Conservation (phyloP, 2,888 invertebrate genomes). For the Eilema griseolum region DNA sequence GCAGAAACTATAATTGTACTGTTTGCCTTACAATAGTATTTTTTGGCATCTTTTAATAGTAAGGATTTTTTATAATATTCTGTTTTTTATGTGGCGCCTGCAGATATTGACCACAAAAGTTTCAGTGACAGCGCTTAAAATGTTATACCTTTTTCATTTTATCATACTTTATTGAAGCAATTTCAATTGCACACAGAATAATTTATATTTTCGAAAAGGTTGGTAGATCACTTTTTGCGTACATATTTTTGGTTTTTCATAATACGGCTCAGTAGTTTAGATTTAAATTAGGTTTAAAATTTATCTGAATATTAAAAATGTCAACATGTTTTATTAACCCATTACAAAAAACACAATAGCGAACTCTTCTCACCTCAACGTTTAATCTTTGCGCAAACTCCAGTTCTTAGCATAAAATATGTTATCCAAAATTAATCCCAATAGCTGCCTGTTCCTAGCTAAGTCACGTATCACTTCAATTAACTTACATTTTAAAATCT, state of each 20-base stretch:
- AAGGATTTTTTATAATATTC: not conserved
- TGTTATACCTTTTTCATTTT: not conserved
- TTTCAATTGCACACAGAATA: no score
- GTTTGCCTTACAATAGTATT: not conserved
- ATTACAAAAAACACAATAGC: not conserved
- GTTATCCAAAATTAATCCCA: constrained; percentile 47
- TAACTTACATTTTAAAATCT: constrained; percentile 65
- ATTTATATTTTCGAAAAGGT: no score
- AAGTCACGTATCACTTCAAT: constrained; percentile 60
- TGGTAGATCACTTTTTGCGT: no score
- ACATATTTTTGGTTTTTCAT: no score
- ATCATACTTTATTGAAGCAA: no score
- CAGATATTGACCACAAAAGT: no score
- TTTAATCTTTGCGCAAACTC: constrained; percentile 38
- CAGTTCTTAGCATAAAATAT: constrained; percentile 39
- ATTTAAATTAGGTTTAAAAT: no score
- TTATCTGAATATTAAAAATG: no score
- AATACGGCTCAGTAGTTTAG: no score
- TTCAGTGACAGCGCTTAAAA: no score
- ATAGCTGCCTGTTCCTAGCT: constrained; percentile 28
- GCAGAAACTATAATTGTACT: not conserved
- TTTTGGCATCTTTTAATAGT: constrained; percentile 2
- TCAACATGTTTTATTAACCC: not conserved
- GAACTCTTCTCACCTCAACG: constrained; percentile 22
- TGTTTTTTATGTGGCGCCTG: not conserved